Percentiles rank a stretch among this genome's conserved stretches.
Evolutionary conservation across 2,113 vertebrate genomes (phyloP).

Genomic region (Lasiurus borealis): DNA sequence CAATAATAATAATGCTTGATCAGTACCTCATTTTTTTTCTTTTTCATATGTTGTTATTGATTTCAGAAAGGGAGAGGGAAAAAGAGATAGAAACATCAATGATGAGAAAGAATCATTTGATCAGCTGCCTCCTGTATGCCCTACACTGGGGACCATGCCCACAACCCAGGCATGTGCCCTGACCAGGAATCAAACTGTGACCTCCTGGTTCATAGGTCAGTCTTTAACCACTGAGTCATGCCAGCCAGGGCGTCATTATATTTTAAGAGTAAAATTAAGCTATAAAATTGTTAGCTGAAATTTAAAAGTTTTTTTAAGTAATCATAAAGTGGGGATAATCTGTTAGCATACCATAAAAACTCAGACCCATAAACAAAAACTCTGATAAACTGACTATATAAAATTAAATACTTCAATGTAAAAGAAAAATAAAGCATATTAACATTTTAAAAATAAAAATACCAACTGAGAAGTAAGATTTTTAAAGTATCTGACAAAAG

Average conservation of each 20-base stretch:
- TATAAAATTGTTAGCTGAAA: slow-evolving; percentile 54
- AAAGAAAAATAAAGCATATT: not conserved
- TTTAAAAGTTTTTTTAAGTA: slow-evolving; percentile 21
- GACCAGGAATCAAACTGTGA: too few relatives aligned
- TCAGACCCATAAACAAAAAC: slow-evolving; percentile 42
- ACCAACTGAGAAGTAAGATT: not conserved
- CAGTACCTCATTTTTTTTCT: not conserved
- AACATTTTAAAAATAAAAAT: slow-evolving; percentile 35
- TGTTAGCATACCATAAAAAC: slow-evolving; percentile 9
- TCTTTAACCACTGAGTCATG: too few relatives aligned
- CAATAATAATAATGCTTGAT: not conserved
- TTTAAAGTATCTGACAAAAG: not conserved
- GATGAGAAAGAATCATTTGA: too few relatives aligned
- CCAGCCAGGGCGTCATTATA: too few relatives aligned
- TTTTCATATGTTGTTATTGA: too few relatives aligned
- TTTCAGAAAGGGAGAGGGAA: too few relatives aligned
- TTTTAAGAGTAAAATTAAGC: slow-evolving; percentile 37
- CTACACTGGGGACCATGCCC: too few relatives aligned
- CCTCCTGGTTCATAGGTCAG: too few relatives aligned
- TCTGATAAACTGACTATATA: not conserved
- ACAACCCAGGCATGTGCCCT: too few relatives aligned
- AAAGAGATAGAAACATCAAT: too few relatives aligned
- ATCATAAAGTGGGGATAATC: not conserved
- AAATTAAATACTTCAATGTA: not conserved
- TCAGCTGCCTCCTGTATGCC: too few relatives aligned